Percentiles rank a stretch among this genome's conserved stretches.
Conservation (phyloP, 2,888 invertebrate genomes). For the Therioaphis trifolii region DNA sequence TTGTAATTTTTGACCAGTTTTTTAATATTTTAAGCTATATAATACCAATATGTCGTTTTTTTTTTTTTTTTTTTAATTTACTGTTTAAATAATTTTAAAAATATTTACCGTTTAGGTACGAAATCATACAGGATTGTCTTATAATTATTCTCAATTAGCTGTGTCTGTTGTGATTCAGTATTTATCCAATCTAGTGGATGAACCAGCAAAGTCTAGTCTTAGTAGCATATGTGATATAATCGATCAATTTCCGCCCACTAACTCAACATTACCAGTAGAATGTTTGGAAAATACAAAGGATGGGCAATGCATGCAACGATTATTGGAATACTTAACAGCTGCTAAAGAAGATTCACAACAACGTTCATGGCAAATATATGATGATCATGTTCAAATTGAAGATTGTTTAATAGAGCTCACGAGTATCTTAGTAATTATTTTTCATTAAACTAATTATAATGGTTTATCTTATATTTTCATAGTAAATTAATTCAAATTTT, state of each 20-base stretch:
- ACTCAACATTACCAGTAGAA: slow-evolving; percentile 38
- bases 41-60: too few relatives aligned
- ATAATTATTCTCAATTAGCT: slow-evolving; percentile 86
- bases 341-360: slow-evolving; percentile 96
- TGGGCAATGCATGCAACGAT: slow-evolving; percentile 82
- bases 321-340: slow-evolving; percentile 84
- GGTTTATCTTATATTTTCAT: slow-evolving; percentile 10
- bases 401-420: slow-evolving; percentile 85
- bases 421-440: slow-evolving; percentile 78
- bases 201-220: slow-evolving; percentile 23
- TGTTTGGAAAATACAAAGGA: slow-evolving; percentile 82
- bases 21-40: too few relatives aligned
- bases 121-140: slow-evolving; percentile 85
- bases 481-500: background rate
- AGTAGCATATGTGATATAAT: slow-evolving; percentile 37
- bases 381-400: slow-evolving; percentile 89
- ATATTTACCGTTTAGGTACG: slow-evolving; percentile 72
- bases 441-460: slow-evolving; percentile 42
- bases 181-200: slow-evolving; percentile 71
- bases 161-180: slow-evolving; percentile 80
- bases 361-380: slow-evolving; percentile 93
- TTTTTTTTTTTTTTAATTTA: background rate
- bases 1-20: too few relatives aligned
- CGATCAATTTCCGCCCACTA: slow-evolving; percentile 50
- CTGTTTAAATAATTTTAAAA: background rate